Conservation (phyloP, 2,888 invertebrate genomes). For the Aspidapion aeneum region DNA sequence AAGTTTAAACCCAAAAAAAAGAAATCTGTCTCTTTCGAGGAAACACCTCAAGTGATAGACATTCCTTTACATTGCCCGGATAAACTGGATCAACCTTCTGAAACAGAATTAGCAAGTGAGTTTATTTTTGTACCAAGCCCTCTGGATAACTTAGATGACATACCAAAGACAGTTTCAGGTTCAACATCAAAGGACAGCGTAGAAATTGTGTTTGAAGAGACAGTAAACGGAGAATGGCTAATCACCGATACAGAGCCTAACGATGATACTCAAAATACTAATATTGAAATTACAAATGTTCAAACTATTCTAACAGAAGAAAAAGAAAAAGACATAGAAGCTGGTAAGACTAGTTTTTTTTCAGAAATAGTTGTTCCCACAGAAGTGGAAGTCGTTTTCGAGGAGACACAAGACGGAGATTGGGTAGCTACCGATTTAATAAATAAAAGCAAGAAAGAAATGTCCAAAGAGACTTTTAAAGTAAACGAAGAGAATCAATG, state of each 20-base stretch:
- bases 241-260: background rate
- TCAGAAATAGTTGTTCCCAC: too few relatives aligned
- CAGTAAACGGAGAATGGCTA: background rate
- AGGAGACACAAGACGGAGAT: background rate
- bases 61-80: too few relatives aligned
- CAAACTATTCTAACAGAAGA: too few relatives aligned
- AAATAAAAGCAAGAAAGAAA: background rate
- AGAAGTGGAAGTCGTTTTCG: background rate
- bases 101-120: conserved; percentile 33
- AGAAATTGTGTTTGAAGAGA: background rate
- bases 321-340: too few relatives aligned
- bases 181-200: background rate
- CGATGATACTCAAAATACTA: background rate
- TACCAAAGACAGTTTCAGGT: background rate
- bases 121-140: conserved; percentile 33
- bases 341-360: too few relatives aligned
- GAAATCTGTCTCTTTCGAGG: conserved; percentile 43
- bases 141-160: background rate
- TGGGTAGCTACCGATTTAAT: background rate
- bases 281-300: too few relatives aligned
- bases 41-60: conserved; percentile 38
- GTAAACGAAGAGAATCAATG: background rate
- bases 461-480: conserved; percentile 9
- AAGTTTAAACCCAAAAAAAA: conserved; percentile 32
- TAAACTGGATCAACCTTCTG: conserved; percentile 19